These are phyloP conservation scores for Atractosteus spatula DNA, from an alignment of 2,113 vertebrate genomes.

Conservation along the genomic window DNA sequence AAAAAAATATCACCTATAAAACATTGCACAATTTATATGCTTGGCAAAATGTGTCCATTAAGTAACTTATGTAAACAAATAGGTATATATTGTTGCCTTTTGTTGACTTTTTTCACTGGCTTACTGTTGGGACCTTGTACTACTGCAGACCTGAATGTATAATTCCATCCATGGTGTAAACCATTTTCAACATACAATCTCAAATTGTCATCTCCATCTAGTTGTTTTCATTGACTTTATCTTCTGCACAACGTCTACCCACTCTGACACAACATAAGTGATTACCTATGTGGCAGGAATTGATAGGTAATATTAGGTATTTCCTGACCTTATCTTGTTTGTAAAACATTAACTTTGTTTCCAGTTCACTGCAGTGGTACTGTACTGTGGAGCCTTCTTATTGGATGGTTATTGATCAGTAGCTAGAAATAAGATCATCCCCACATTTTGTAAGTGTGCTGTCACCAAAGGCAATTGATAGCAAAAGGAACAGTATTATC, in stretches of 20 bases:
- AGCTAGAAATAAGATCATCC: neutral
- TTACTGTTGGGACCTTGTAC: neutral
- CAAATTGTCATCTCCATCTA: neutral
- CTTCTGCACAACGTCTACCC: neutral
- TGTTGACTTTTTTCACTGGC: neutral
- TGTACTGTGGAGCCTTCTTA: neutral
- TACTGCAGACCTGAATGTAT: neutral
- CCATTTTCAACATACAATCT: neutral
- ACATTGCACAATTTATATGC: neutral
- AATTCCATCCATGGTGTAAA: neutral
- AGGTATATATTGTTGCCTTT: neutral
- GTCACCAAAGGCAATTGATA: neutral
- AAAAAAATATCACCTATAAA: neutral
- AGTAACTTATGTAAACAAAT: slow-evolving; percentile 8
- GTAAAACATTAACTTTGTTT: slow-evolving; percentile 1
- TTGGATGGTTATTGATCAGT: slow-evolving; percentile 6
- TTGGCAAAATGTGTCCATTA: neutral
- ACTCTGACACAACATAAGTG: neutral
- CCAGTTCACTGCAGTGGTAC: neutral
- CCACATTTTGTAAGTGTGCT: neutral
- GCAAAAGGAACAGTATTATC: neutral
- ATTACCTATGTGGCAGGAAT: neutral
- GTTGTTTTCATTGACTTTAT: neutral
- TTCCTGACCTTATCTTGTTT: slow-evolving; percentile 5
- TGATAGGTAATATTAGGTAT: neutral